Evolutionary conservation across 2,888 invertebrate species (phyloP).

Genomic region (Dicyrtoma fusca): DNA sequence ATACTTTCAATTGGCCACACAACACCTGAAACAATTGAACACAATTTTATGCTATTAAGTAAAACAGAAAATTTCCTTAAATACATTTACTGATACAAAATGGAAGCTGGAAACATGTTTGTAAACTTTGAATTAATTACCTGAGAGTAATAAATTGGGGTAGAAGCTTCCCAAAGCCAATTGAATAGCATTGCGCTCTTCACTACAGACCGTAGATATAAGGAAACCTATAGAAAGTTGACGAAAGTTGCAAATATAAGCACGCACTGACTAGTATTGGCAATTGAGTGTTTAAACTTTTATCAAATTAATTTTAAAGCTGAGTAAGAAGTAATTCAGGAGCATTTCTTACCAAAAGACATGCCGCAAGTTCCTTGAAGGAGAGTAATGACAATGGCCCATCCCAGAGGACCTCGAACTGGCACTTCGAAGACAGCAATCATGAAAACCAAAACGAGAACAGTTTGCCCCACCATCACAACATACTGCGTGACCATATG

Average conservation of each 20-base stretch:
- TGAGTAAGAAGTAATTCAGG: too few relatives aligned
- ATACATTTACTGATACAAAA: too few relatives aligned
- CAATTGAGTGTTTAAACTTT: too few relatives aligned
- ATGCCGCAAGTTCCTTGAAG: constrained; percentile 93
- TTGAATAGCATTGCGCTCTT: constrained; percentile 91
- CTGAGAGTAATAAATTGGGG: constrained; percentile 86
- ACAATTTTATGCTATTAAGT: background rate
- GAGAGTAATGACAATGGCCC: constrained; percentile 82
- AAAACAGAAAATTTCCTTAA: constrained; percentile 38
- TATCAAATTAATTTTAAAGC: too few relatives aligned
- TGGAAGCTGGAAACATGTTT: too few relatives aligned
- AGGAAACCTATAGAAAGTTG: constrained; percentile 74
- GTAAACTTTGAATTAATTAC: too few relatives aligned
- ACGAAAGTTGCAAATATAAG: too few relatives aligned
- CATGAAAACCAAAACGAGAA: constrained; percentile 87
- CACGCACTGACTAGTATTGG: too few relatives aligned
- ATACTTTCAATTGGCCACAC: constrained; percentile 97
- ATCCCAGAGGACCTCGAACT: constrained; percentile 82
- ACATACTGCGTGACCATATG: constrained; percentile 94
- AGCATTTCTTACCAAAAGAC: constrained; percentile 78
- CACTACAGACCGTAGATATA: constrained; percentile 87
- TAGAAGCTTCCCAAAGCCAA: constrained; percentile 92
- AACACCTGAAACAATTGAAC: constrained; percentile 69
- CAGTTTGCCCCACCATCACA: constrained; percentile 92
- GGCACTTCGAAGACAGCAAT: constrained; percentile 87